phyloP scores from a whole-genome alignment of 2,113 vertebrate genomes.

The Hippocampus comes region DNA sequence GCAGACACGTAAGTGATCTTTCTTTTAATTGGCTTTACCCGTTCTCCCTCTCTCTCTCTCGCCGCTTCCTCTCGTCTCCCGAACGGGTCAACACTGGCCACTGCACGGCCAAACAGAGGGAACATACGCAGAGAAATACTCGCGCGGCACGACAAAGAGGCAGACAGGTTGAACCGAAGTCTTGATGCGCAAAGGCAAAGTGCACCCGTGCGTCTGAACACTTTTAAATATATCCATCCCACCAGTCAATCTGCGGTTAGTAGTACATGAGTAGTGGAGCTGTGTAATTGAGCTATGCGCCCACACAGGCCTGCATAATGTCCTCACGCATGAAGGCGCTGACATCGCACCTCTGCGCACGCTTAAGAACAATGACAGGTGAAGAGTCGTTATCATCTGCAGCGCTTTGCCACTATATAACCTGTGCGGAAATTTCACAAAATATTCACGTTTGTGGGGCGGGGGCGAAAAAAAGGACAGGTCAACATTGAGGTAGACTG shows the following conservation, averaged over 20 bases:
- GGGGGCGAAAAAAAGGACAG: neutral
- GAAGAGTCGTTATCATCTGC: slow-evolving; percentile 43
- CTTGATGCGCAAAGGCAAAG: slow-evolving; percentile 39
- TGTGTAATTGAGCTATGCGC: slow-evolving; percentile 64
- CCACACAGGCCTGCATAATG: slow-evolving; percentile 49
- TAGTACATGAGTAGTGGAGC: slow-evolving; percentile 41
- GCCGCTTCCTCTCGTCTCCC: slow-evolving; percentile 46
- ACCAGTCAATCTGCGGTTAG: slow-evolving; percentile 59
- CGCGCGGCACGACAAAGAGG: slow-evolving; percentile 27
- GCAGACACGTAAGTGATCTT: slow-evolving; percentile 75
- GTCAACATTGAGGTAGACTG: neutral
- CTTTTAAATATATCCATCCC: slow-evolving; percentile 58
- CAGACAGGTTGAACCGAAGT: slow-evolving; percentile 56
- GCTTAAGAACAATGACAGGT: slow-evolving; percentile 48
- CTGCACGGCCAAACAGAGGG: slow-evolving; percentile 58
- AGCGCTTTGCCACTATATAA: neutral
- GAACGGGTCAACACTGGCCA: slow-evolving; percentile 67
- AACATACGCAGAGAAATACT: slow-evolving; percentile 34
- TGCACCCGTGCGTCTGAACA: slow-evolving; percentile 19
- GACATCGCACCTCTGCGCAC: slow-evolving; percentile 42
- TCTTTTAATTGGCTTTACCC: slow-evolving; percentile 77
- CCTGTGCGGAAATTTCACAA: slow-evolving; percentile 4
- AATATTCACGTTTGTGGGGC: neutral
- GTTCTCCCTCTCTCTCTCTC: slow-evolving; percentile 38
- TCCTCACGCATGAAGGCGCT: slow-evolving; percentile 61